phyloP scores from a whole-genome alignment of 2,888 invertebrate genomes.

The Zhuqinia jingwanae region DNA sequence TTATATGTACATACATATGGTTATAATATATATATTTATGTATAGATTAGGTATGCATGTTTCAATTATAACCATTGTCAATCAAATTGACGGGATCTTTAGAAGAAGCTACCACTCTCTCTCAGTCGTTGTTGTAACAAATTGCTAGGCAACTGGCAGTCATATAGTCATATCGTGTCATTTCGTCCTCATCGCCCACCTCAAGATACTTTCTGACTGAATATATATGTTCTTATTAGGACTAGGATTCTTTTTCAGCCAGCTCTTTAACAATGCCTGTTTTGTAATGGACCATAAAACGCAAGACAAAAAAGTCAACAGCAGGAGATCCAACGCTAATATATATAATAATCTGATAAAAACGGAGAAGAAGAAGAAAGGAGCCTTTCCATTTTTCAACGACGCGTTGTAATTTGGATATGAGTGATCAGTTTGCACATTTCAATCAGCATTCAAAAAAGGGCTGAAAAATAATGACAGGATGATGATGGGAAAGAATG shows the following conservation, averaged over 20 bases:
- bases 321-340: slow-evolving; percentile 27
- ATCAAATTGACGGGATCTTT: too few relatives aligned
- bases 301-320: slow-evolving; percentile 5
- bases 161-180: not conserved
- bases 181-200: slow-evolving; percentile 4
- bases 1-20: too few relatives aligned
- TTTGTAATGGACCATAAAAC: not conserved
- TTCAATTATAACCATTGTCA: too few relatives aligned
- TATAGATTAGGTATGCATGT: too few relatives aligned
- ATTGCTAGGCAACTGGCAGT: not conserved
- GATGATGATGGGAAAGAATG: not conserved
- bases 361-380: too few relatives aligned
- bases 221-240: not conserved
- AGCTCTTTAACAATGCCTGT: not conserved
- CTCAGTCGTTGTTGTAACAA: too few relatives aligned
- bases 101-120: too few relatives aligned
- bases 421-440: slow-evolving; percentile 30
- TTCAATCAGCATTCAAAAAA: slow-evolving; percentile 22
- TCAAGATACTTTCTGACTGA: not conserved
- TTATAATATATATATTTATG: too few relatives aligned
- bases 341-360: too few relatives aligned
- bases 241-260: not conserved
- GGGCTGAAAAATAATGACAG: not conserved
- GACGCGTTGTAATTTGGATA: not conserved
- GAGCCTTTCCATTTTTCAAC: too few relatives aligned